Conservation (phyloP, 2,888 invertebrate species). For the Neelides folsomi region DNA sequence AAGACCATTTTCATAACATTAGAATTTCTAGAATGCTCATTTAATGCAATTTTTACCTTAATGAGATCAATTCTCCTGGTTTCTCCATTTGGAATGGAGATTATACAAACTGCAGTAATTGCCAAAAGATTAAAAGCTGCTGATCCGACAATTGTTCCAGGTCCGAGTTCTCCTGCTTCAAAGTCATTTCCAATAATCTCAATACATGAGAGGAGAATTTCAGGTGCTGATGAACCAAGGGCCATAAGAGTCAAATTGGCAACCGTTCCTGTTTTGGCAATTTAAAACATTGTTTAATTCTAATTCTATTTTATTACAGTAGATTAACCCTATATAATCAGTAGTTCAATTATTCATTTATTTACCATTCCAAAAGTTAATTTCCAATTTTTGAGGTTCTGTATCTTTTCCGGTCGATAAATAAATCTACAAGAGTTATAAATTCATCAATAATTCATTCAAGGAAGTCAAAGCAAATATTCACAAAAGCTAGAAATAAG, state of each 20-base stretch:
- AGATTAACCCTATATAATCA: too few relatives aligned
- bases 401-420: conserved; percentile 29
- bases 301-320: too few relatives aligned
- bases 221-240: conserved; percentile 45
- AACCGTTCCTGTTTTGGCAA: conserved; percentile 44
- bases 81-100: conserved; percentile 40
- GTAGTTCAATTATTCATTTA: too few relatives aligned
- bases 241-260: conserved; percentile 48
- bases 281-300: too few relatives aligned
- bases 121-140: conserved; percentile 47
- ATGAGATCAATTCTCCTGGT: conserved; percentile 38
- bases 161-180: conserved; percentile 43
- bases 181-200: conserved; percentile 40
- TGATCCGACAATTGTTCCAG: conserved; percentile 46
- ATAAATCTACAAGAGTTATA: conserved; percentile 16
- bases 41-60: conserved; percentile 35
- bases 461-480: background rate
- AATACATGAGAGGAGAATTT: conserved; percentile 44
- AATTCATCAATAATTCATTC: background rate
- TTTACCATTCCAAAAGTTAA: conserved; percentile 14
- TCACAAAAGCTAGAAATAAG: background rate
- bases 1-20: conserved; percentile 16
- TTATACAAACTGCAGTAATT: conserved; percentile 45
- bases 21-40: background rate
- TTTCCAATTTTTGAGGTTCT: conserved; percentile 42